Evolutionary conservation across 2,113 vertebrate species (phyloP), one percentile per base, ranked within the genome.

Genomic region (Casuarius casuarius): DNA sequence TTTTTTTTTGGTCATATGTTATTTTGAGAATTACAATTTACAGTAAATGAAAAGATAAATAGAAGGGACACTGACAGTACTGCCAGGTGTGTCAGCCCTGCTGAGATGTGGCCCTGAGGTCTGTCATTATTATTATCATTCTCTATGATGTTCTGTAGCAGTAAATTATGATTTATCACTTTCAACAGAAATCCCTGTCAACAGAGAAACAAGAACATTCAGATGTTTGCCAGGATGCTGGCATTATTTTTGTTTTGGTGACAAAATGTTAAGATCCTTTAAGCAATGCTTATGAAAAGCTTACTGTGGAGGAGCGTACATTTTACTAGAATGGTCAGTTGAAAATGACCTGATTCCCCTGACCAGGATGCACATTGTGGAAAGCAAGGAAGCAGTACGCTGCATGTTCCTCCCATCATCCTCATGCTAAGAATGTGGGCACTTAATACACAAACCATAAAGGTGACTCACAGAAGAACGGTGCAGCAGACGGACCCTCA

Each of bases 41-140:
- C 52, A 76, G 61, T 48, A 91, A 96, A 87, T 65, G 25, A 73
- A 74, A 89, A 89, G 52, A 75, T 84, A 78, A 91, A 87, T 33
- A 38, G 84, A 75, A 84, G 25, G 11, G 48, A 54, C 0, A 0
- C 0, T 62, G 1, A 59, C 54, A 54, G n/a, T 26, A 20, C 12
- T 82, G 19, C 18, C 56, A 72, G 46, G 38, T 86, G 68, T 56
- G 25, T 21, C 2, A 2, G 26, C 62, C 63, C 40, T 65, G 28
- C 72, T 0, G 2, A 79, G 71, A 86, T 0, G 0, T 48, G 66
- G 16, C 51, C 52, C 17, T 84, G 33, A 71, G 16, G 16, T 72
- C 78, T 89, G 52, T 38, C 22, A 40, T 52, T 72, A 31, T 44
- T 51, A 20, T 58, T 82, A 68, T 68, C 17, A 66, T 48, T 66